Conservation (phyloP, 2,797 vertebrate genomes). For the Peromyscus nudipes region DNA sequence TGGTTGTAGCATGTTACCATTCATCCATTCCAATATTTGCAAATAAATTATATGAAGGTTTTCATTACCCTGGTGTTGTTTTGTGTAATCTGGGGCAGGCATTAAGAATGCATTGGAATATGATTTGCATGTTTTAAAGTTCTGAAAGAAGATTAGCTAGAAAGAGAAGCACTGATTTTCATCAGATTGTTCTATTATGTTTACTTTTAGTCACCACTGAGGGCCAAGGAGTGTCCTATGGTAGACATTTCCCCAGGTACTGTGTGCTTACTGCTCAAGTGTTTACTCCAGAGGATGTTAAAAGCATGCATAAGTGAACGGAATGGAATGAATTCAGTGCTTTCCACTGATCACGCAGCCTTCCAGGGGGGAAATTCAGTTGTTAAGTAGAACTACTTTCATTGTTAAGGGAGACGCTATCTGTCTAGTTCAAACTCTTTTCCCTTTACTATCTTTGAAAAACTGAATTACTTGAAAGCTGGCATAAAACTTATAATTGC, state of each 20-base stretch:
- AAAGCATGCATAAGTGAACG: constrained; percentile 73
- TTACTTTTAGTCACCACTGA: constrained; percentile 75
- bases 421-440: constrained; percentile 47
- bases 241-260: constrained; percentile 32
- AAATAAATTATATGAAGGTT: not conserved
- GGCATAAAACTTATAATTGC: constrained; percentile 71
- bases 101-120: constrained; percentile 58
- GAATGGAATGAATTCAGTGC: constrained; percentile 63
- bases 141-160: constrained; percentile 47
- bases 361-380: constrained; percentile 40
- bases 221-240: not conserved
- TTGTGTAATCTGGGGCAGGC: constrained; percentile 71
- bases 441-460: not conserved
- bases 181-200: constrained; percentile 81
- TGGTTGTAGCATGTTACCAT: not conserved
- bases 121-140: constrained; percentile 75
- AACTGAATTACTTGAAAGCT: constrained; percentile 75
- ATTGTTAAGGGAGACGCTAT: not conserved
- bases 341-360: not conserved
- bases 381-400: constrained; percentile 10
- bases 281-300: constrained; percentile 68
- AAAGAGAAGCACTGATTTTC: constrained; percentile 51
- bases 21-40: constrained; percentile 39
- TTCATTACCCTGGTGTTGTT: constrained; percentile 65
- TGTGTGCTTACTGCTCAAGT: not conserved